Evolutionary conservation across 2,797 vertebrate genomes (phyloP).

Genomic region (Anguilla obscura): DNA sequence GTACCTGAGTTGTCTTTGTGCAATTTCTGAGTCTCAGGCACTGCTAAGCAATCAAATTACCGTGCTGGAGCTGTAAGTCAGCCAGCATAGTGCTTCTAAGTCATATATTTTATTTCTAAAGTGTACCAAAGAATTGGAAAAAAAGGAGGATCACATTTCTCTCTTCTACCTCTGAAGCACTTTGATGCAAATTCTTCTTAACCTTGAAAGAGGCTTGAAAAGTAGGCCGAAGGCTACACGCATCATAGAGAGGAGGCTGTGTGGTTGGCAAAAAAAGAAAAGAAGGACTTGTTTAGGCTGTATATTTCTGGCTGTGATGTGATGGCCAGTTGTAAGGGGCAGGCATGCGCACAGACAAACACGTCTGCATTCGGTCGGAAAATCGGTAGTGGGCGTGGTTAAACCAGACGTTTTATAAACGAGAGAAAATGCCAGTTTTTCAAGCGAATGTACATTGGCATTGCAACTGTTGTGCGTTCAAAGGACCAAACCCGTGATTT

Average conservation of each 20-base stretch:
- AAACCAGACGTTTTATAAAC: neutral
- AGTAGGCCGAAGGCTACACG: neutral
- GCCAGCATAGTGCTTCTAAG: neutral
- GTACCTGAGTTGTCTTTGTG: neutral
- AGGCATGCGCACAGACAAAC: neutral
- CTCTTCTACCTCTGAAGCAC: neutral
- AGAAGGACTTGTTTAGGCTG: constrained; percentile 30
- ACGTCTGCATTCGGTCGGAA: neutral
- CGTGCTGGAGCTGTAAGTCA: neutral
- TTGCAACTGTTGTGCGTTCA: neutral
- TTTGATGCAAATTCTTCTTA: neutral
- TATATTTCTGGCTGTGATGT: neutral
- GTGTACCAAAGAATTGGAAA: neutral
- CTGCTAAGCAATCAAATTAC: neutral
- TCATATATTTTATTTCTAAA: neutral
- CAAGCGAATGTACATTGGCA: neutral
- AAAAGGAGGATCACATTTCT: neutral
- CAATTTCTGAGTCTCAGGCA: neutral
- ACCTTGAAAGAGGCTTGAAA: neutral
- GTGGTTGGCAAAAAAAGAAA: constrained; percentile 47
- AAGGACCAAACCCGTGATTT: neutral
- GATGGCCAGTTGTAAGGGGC: neutral
- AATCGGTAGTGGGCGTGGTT: neutral
- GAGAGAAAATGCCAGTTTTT: neutral
- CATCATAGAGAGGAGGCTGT: constrained; percentile 43